These are phyloP conservation scores for Myotis planiceps DNA, from an alignment of 2,797 vertebrate species.

Conservation along the genomic window DNA sequence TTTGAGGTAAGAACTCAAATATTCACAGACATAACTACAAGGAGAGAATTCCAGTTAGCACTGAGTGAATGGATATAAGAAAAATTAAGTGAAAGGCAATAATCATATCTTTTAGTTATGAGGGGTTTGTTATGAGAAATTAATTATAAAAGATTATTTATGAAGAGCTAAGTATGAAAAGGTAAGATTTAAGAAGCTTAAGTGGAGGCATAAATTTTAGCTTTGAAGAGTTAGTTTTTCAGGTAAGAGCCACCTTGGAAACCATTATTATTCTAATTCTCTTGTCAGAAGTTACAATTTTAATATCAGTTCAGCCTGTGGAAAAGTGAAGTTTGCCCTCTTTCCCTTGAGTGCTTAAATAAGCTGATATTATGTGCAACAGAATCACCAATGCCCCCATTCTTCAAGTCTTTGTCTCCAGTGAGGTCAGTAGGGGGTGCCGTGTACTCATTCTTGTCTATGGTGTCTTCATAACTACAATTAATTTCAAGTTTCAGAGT, in stretches of 20 bases:
- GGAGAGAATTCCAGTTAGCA: neutral
- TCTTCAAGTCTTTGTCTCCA: neutral
- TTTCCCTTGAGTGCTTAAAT: neutral
- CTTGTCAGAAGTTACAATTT: constrained; percentile 17
- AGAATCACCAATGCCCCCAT: neutral
- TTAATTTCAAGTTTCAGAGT: neutral
- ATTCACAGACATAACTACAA: neutral
- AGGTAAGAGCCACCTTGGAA: neutral
- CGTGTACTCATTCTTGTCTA: neutral
- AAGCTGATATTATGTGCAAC: neutral
- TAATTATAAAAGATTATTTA: neutral
- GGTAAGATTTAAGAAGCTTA: neutral
- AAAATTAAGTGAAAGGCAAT: neutral
- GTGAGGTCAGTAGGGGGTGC: neutral
- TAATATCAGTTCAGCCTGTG: neutral
- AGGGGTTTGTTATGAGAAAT: neutral
- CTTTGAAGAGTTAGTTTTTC: neutral
- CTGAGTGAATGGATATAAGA: neutral
- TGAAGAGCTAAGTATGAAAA: neutral
- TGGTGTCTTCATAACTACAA: neutral
- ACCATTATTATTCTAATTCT: constrained; percentile 6
- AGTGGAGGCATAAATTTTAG: neutral
- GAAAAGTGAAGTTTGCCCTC: neutral
- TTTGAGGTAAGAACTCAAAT: neutral
- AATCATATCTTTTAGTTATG: neutral